Conservation (phyloP, 2,888 invertebrate genomes). For the Brachylomia viminalis region DNA sequence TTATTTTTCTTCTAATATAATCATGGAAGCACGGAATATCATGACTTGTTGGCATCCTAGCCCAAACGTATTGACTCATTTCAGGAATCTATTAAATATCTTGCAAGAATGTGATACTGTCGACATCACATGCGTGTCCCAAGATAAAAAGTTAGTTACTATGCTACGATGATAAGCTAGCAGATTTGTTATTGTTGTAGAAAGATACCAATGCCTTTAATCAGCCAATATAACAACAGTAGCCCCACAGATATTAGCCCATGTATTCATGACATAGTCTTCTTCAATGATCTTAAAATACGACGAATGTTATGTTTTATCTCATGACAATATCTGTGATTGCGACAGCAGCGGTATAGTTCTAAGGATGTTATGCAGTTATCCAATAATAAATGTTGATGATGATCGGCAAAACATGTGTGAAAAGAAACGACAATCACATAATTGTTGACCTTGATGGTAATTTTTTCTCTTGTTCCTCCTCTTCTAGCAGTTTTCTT, state of each 20-base stretch:
- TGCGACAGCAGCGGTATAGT: background rate
- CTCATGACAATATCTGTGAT: background rate
- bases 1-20: background rate
- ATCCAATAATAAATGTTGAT: background rate
- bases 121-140: background rate
- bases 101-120: background rate
- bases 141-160: constrained; percentile 5
- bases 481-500: no score
- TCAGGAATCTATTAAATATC: background rate
- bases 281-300: background rate
- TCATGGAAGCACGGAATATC: background rate
- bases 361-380: constrained; percentile 4
- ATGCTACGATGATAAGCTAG: background rate
- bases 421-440: no score
- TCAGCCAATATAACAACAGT: background rate
- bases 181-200: background rate
- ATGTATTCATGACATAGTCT: background rate
- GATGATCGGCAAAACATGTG: background rate
- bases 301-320: background rate
- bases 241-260: no score
- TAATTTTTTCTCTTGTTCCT: no score
- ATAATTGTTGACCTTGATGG: no score
- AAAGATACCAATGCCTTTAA: background rate
- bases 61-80: background rate
- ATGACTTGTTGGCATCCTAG: background rate